Evolutionary conservation across 2,113 vertebrate species (phyloP), one percentile per base, ranked within the genome.

Genomic region (Onychostoma macrolepis): DNA sequence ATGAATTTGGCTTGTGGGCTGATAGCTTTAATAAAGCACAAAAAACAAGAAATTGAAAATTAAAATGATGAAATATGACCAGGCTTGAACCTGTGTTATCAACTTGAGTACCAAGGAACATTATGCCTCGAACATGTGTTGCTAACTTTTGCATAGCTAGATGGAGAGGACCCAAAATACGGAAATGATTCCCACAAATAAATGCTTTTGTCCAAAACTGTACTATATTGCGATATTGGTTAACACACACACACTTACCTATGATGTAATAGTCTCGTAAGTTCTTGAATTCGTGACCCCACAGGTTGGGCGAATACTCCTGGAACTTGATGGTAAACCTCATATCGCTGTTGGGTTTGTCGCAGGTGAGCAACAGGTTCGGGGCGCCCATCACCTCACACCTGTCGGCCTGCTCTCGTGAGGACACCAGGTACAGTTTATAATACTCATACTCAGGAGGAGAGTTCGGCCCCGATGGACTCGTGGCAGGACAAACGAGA

Each of bases 271-370:
- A 99, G 95, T 99, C 97, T 33, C 96, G 93, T 77, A 97, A 94
- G 93, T 91, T 96, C 92, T 96, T 97, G 95, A 99, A 99, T 93
- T 99, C 98, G 90, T 99, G 94, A 91, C 98, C 98, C 98, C 98
- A 98, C 94, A 99, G 98, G 94, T 99, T 99, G 82, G 98, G 98
- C 92, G 98, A 99, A 95, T 98, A 99, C 94, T 99, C 98, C 94
- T 99, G 98, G 93, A 99, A 99, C 90, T 99, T 99, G 95, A 99
- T 99, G 93, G 98, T 99, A 92, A 98, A 99, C 89, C 97, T 98
- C 92, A 99, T 98, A 93, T 99, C 96, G 91, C 96, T 97, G 91
- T 98, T 97, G 0, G 98, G 98, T 90, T 96, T 96, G 94, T 99
- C 99, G 84, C 98, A 99, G 21, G 96, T 99, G 90, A 99, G 97